Conservation (phyloP, 2,888 invertebrate species). For the Drosophila acutilabella region DNA sequence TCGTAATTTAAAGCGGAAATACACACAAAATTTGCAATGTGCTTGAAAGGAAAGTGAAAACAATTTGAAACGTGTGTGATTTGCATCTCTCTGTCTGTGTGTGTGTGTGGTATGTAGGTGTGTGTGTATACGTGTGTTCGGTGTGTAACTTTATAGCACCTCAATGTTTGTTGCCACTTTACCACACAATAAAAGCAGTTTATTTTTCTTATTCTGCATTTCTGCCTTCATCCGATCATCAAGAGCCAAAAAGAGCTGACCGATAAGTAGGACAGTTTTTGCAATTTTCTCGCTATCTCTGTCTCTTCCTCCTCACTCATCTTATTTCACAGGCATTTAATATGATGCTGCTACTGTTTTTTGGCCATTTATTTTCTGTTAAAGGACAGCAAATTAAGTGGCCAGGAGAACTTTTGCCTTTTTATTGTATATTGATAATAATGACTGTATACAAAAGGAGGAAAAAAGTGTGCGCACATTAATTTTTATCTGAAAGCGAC, state of each 20-base stretch:
- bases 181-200: slow-evolving; percentile 66
- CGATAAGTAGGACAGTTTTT: slow-evolving; percentile 26
- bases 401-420: slow-evolving; percentile 54
- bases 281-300: not conserved
- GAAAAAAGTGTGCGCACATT: slow-evolving; percentile 53
- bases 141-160: slow-evolving; percentile 74
- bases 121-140: slow-evolving; percentile 39
- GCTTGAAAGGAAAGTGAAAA: slow-evolving; percentile 65
- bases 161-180: slow-evolving; percentile 60
- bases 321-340: slow-evolving; percentile 3
- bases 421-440: slow-evolving; percentile 72
- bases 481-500: slow-evolving; percentile 70
- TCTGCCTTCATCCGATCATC: slow-evolving; percentile 39
- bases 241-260: slow-evolving; percentile 27
- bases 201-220: slow-evolving; percentile 36
- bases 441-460: slow-evolving; percentile 49
- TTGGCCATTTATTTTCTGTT: slow-evolving; percentile 69
- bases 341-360: slow-evolving; percentile 24
- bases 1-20: slow-evolving; percentile 49
- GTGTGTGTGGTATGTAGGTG: slow-evolving; percentile 18
- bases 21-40: slow-evolving; percentile 52
- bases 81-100: slow-evolving; percentile 8
- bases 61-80: slow-evolving; percentile 57
- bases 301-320: not conserved
- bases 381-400: slow-evolving; percentile 75